A percentile compares a stretch with the other conserved stretches of the same genome.
Conservation (phyloP, 2,797 vertebrate genomes). For the Phataginus tricuspis region DNA sequence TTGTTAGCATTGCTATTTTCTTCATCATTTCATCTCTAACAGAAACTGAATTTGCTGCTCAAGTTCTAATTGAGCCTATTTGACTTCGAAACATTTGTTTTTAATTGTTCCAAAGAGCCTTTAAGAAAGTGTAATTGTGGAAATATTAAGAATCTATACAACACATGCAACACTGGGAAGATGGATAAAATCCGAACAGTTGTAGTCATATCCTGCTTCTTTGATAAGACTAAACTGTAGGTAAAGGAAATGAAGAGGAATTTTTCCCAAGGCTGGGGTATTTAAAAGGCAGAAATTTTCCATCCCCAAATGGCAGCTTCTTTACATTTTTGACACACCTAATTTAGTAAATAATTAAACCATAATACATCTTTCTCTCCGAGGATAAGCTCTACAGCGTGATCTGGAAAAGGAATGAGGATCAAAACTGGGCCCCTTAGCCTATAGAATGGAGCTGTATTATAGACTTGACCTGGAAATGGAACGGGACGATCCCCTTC, state of each 20-base stretch:
- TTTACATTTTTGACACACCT: conserved; percentile 3
- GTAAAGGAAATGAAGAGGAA: background rate
- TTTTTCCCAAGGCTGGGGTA: background rate
- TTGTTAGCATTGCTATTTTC: conserved; percentile 72
- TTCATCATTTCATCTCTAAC: conserved; percentile 80
- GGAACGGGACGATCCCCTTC: background rate
- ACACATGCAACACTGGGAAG: background rate
- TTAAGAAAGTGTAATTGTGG: conserved; percentile 40
- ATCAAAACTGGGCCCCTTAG: background rate
- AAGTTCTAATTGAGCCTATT: conserved; percentile 71
- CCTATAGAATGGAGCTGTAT: background rate
- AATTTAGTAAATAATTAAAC: conserved; percentile 58
- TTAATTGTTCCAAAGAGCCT: conserved; percentile 35
- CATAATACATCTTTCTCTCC: background rate
- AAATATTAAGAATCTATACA: conserved; percentile 32
- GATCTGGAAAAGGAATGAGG: background rate
- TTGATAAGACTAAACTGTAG: background rate
- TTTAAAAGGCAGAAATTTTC: background rate
- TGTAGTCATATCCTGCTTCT: background rate
- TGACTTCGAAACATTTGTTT: conserved; percentile 48
- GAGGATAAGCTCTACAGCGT: background rate
- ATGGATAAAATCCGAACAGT: conserved; percentile 15
- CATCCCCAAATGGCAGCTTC: background rate
- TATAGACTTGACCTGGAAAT: background rate
- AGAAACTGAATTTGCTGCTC: conserved; percentile 68